Evolutionary conservation across 1,140 invertebrate genomes (phyloP).

Genomic region (Temnothorax nylanderi): DNA sequence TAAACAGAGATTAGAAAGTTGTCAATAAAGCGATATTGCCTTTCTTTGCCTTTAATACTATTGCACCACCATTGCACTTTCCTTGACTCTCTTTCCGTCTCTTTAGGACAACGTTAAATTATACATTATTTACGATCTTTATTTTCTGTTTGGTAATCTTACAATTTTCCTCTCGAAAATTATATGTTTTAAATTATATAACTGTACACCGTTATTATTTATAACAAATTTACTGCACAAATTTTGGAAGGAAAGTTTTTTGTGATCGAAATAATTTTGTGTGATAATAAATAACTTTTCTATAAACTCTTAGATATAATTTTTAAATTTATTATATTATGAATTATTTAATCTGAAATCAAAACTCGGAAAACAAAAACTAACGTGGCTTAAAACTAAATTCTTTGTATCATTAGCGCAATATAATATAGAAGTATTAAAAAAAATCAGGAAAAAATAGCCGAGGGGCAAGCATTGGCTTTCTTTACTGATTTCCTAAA

Average conservation of each 20-base stretch:
- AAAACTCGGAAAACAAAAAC: not conserved
- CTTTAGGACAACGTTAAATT: not conserved
- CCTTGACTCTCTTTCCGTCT: not conserved
- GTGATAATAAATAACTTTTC: not conserved
- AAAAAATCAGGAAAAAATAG: not conserved
- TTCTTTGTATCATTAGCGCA: not conserved
- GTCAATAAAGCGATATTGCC: not conserved
- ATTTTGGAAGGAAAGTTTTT: not conserved
- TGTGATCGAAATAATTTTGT: not conserved
- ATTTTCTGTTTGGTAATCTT: not conserved
- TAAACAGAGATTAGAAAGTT: slow-evolving; percentile 13
- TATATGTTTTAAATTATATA: not conserved
- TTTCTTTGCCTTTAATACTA: not conserved
- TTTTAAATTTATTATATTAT: not conserved
- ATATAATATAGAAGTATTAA: not conserved
- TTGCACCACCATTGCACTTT: not conserved
- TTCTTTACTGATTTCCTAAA: slow-evolving; percentile 6
- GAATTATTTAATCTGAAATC: not conserved
- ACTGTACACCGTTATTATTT: not conserved
- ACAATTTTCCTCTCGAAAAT: not conserved
- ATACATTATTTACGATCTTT: not conserved
- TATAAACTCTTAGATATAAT: not conserved
- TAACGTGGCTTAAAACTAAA: not conserved
- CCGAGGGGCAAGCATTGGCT: not conserved
- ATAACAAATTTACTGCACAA: not conserved